Evolutionary conservation across 2,797 vertebrate species (phyloP).

Genomic region (Dendrocincla tyrannina): DNA sequence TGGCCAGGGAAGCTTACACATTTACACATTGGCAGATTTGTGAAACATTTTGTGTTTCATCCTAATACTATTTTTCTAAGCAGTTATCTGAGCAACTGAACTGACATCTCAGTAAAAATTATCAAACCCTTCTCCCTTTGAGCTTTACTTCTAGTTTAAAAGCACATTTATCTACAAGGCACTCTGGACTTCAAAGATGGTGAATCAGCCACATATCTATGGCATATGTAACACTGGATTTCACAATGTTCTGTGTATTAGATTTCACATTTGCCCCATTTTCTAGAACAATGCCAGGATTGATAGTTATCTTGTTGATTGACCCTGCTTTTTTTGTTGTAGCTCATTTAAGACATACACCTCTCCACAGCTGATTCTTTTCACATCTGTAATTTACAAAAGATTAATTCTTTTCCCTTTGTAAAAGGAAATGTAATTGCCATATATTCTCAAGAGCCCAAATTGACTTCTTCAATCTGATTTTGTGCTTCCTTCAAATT

Average conservation of each 20-base stretch:
- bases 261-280: neutral
- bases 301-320: neutral
- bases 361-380: neutral
- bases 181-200: neutral
- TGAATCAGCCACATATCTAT: neutral
- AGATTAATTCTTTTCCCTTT: neutral
- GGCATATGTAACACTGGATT: neutral
- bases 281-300: neutral
- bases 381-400: conserved; percentile 15
- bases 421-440: conserved; percentile 9
- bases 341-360: neutral
- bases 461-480: neutral
- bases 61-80: neutral
- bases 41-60: neutral
- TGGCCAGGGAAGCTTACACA: neutral
- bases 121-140: neutral
- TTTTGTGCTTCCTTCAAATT: conserved; percentile 1
- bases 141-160: neutral
- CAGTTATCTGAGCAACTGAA: neutral
- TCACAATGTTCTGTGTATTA: neutral
- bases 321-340: neutral
- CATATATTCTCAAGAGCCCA: conserved; percentile 1
- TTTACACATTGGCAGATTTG: neutral
- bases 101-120: neutral
- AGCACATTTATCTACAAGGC: neutral